Conservation (phyloP, 1,140 invertebrate genomes). For the Andricus grossulariae region DNA sequence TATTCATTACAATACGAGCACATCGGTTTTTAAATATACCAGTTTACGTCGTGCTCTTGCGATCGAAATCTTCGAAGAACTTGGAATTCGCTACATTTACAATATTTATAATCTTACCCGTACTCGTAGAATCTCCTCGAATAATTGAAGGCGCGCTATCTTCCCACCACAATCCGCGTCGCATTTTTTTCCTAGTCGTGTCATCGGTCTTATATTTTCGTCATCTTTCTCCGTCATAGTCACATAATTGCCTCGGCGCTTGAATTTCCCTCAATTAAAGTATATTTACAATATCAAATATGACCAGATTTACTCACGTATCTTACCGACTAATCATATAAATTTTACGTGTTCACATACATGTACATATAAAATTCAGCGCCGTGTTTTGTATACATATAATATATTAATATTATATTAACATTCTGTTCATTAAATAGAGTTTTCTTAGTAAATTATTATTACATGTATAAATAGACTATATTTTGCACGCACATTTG, state of each 20-base stretch:
- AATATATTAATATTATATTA: constrained; percentile 57
- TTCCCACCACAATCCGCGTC: not conserved
- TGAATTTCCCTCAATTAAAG: constrained; percentile 44
- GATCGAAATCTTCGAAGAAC: constrained; percentile 19
- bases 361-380: constrained; percentile 57
- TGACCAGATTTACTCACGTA: constrained; percentile 72
- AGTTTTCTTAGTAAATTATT: constrained; percentile 62
- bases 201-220: constrained; percentile 26
- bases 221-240: constrained; percentile 34
- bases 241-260: constrained; percentile 40
- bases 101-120: constrained; percentile 30
- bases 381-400: constrained; percentile 52
- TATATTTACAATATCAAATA: constrained; percentile 66
- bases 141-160: constrained; percentile 23
- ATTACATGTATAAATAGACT: constrained; percentile 63
- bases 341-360: constrained; percentile 56
- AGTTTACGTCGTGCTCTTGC: not conserved
- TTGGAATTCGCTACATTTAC: constrained; percentile 43
- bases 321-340: constrained; percentile 63
- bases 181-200: constrained; percentile 3
- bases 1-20: constrained; percentile 52
- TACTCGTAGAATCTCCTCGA: constrained; percentile 33
- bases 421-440: constrained; percentile 68
- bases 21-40: constrained; percentile 11
- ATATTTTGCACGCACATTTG: constrained; percentile 55